Conservation (phyloP, 35 echinoderm and acorn worm genomes). For the Heliocidaris tuberculata region DNA sequence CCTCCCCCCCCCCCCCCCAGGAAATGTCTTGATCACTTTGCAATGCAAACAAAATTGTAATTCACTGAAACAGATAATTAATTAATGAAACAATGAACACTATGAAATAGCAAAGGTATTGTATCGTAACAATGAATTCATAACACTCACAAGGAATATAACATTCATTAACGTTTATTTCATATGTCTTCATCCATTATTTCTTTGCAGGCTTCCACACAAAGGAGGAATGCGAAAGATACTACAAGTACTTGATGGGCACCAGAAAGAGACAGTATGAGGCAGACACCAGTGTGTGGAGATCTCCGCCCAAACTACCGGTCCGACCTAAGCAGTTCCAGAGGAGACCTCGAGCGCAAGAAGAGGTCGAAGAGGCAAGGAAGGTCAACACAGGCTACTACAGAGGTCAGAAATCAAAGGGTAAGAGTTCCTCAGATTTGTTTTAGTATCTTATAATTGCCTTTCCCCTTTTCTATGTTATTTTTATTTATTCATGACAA, state of each 20-base stretch:
- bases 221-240: slow-evolving; percentile 68
- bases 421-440: not conserved
- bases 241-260: slow-evolving; percentile 70
- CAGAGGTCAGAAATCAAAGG: slow-evolving; percentile 27
- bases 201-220: slow-evolving; percentile 72
- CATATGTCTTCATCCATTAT: not conserved
- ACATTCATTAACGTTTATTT: no score
- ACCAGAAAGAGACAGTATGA: slow-evolving; percentile 75
- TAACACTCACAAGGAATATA: no score
- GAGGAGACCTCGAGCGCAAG: slow-evolving; percentile 16
- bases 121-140: no score
- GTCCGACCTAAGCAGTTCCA: slow-evolving; percentile 62
- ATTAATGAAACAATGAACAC: no score
- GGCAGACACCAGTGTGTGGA: slow-evolving; percentile 85
- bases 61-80: no score
- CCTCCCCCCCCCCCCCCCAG: no score
- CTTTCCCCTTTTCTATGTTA: no score
- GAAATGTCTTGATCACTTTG: no score
- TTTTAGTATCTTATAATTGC: not conserved
- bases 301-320: slow-evolving; percentile 82
- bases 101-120: not conserved
- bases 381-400: slow-evolving; percentile 41
- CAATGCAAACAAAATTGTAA: no score
- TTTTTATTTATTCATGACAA: no score
- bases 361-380: slow-evolving; percentile 14